phyloP scores from a whole-genome alignment of 2,888 invertebrate species.

The Calameuta filiformis region DNA sequence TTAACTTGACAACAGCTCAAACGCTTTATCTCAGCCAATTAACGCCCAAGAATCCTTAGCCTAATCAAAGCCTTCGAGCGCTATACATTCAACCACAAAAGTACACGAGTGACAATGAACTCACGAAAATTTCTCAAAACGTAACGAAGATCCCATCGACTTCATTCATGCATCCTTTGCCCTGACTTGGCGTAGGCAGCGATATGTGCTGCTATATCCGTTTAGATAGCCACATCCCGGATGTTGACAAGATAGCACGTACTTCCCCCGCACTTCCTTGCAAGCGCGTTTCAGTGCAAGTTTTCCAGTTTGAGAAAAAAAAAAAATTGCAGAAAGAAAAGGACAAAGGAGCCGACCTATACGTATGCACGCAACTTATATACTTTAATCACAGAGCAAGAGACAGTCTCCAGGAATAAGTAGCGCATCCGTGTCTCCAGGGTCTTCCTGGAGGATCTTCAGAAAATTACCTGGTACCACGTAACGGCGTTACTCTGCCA shows the following conservation, averaged over 20 bases:
- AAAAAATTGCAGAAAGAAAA: background rate
- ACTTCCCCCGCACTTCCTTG: slow-evolving; percentile 63
- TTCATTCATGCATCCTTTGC: background rate
- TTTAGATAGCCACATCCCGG: slow-evolving; percentile 63
- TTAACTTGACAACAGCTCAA: background rate
- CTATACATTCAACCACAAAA: background rate
- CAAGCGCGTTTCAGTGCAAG: background rate
- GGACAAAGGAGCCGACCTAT: background rate
- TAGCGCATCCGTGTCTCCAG: background rate
- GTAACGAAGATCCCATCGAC: background rate
- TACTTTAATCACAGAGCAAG: background rate
- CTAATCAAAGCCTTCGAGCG: background rate
- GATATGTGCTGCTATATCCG: slow-evolving; percentile 55
- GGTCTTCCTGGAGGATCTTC: background rate
- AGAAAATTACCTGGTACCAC: background rate
- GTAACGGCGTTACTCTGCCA: background rate
- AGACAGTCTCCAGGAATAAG: background rate
- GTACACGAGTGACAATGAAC: background rate
- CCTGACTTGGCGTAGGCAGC: slow-evolving; percentile 46
- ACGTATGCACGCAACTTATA: background rate
- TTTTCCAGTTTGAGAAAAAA: background rate
- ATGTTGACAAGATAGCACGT: slow-evolving; percentile 51
- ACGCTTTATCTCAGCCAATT: background rate
- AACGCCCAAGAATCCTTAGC: background rate
- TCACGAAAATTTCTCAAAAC: background rate